Evolutionary conservation across 2,888 invertebrate genomes (phyloP).

Genomic region (Plebejus anna): DNA sequence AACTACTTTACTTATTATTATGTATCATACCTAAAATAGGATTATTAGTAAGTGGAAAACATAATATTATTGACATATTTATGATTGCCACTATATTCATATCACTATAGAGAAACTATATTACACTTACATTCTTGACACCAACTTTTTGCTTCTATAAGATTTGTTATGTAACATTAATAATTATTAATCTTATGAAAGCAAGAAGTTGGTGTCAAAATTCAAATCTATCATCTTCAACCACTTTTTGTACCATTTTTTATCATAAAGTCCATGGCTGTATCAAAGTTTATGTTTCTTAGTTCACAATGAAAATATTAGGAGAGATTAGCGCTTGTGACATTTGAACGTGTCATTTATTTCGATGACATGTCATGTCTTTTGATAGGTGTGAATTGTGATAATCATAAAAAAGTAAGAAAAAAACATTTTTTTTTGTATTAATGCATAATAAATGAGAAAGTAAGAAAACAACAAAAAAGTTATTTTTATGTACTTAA

Average conservation of each 20-base stretch:
- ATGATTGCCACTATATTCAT: too few relatives aligned
- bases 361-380: background rate
- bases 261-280: background rate
- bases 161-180: too few relatives aligned
- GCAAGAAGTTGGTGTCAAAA: background rate
- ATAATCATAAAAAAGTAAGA: background rate
- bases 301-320: background rate
- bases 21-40: too few relatives aligned
- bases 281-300: background rate
- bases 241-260: background rate
- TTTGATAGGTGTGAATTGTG: background rate
- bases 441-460: background rate
- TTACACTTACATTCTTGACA: background rate
- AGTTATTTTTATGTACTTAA: too few relatives aligned
- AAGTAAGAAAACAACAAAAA: background rate
- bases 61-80: too few relatives aligned
- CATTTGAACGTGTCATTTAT: conserved; percentile 5
- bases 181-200: background rate
- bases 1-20: too few relatives aligned
- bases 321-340: conserved; percentile 9
- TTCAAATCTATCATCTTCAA: background rate
- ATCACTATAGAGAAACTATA: too few relatives aligned
- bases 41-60: too few relatives aligned
- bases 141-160: background rate
- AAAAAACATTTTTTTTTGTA: too few relatives aligned